Percentiles rank a stretch among this genome's conserved stretches.
Evolutionary conservation across 1,140 invertebrate genomes (phyloP).

Genomic region (Panonychus citri): DNA sequence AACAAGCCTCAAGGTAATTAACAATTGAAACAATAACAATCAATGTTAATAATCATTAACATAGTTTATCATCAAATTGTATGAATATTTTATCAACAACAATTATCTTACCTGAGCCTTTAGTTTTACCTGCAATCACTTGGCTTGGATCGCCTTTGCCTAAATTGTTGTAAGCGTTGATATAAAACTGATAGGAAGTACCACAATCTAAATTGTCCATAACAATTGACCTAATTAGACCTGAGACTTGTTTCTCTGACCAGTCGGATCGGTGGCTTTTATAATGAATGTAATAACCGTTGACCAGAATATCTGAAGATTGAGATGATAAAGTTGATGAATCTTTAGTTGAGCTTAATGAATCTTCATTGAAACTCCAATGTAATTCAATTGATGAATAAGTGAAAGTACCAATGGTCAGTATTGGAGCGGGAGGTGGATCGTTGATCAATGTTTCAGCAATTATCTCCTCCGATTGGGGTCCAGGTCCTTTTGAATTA

Average conservation of each 20-base stretch:
- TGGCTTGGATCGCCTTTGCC: slow-evolving; percentile 57
- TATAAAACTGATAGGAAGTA: slow-evolving; percentile 29
- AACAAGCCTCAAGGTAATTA: too few species aligned
- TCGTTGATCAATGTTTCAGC: slow-evolving; percentile 20
- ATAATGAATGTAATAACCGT: slow-evolving; percentile 15
- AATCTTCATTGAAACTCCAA: slow-evolving; percentile 5
- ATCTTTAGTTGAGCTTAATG: background rate
- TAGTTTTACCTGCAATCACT: slow-evolving; percentile 29
- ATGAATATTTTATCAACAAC: too few species aligned
- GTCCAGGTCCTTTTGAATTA: slow-evolving; percentile 34
- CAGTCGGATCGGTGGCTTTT: slow-evolving; percentile 14
- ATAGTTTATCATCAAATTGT: too few species aligned
- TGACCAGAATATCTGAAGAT: background rate
- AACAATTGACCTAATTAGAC: slow-evolving; percentile 17
- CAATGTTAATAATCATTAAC: too few species aligned
- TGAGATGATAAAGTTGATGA: background rate
- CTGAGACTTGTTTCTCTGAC: slow-evolving; percentile 15
- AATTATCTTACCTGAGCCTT: slow-evolving; percentile 30
- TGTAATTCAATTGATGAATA: slow-evolving; percentile 5
- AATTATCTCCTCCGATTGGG: slow-evolving; percentile 20
- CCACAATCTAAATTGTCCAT: slow-evolving; percentile 22
- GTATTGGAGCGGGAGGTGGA: slow-evolving; percentile 8
- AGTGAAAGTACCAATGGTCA: slow-evolving; percentile 1
- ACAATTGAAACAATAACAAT: too few species aligned
- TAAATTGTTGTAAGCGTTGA: slow-evolving; percentile 66